These are phyloP conservation scores for Volucella inanis DNA, from an alignment of 2,888 invertebrate genomes.

Conservation along the genomic window DNA sequence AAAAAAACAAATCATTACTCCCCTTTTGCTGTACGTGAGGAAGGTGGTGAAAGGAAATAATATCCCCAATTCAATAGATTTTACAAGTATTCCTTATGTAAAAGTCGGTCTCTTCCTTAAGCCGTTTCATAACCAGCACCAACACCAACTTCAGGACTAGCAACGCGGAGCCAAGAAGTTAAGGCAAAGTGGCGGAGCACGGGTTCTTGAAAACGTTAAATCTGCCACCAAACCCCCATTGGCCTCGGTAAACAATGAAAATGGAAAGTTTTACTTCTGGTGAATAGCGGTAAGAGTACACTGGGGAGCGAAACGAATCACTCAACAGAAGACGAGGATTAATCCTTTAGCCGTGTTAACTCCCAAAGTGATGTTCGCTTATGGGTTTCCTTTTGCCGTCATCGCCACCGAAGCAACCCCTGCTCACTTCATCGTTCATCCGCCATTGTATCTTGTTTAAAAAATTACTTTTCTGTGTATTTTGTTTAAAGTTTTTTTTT, in stretches of 20 bases:
- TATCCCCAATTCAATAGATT: slow-evolving; percentile 61
- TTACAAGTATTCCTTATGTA: neutral
- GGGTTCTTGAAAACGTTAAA: slow-evolving; percentile 49
- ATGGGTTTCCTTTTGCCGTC: slow-evolving; percentile 27
- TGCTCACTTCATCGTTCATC: slow-evolving; percentile 31
- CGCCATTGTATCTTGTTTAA: slow-evolving; percentile 50
- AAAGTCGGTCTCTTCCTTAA: slow-evolving; percentile 47
- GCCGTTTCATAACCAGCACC: slow-evolving; percentile 15
- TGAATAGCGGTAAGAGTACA: slow-evolving; percentile 7
- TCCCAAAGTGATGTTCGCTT: slow-evolving; percentile 65
- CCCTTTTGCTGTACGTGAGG: slow-evolving; percentile 13
- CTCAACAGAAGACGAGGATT: slow-evolving; percentile 69
- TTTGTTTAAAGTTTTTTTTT: neutral
- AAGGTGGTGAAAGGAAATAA: slow-evolving; percentile 53
- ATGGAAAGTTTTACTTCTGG: slow-evolving; percentile 55
- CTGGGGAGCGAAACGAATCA: slow-evolving; percentile 55
- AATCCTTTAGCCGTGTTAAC: slow-evolving; percentile 71
- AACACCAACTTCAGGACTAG: too few species aligned
- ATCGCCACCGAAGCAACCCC: neutral
- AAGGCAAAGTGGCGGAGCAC: slow-evolving; percentile 29
- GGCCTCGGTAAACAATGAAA: slow-evolving; percentile 63
- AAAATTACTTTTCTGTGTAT: slow-evolving; percentile 56
- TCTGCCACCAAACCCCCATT: slow-evolving; percentile 46
- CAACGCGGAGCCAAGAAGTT: slow-evolving; percentile 46
- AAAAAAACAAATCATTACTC: slow-evolving; percentile 61